These are phyloP conservation scores for Takifugu ocellatus DNA, from an alignment of 2,797 vertebrate genomes.

Conservation along the genomic window DNA sequence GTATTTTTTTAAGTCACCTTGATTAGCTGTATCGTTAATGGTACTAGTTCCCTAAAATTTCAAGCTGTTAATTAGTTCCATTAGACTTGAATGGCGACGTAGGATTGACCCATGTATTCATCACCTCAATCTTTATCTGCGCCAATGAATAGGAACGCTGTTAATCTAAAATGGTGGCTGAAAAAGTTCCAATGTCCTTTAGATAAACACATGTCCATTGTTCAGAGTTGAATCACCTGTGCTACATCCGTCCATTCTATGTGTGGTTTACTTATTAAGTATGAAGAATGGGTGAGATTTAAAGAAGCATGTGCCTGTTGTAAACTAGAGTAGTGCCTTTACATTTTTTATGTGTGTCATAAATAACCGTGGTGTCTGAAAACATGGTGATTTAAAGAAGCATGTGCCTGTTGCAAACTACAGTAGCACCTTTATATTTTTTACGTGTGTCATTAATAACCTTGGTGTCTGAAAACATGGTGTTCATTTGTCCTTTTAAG, in stretches of 20 bases:
- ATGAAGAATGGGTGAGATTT: conserved; percentile 35
- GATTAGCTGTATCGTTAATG: too few relatives aligned
- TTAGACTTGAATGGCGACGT: conserved; percentile 4
- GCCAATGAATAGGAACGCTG: neutral
- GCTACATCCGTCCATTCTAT: conserved; percentile 20
- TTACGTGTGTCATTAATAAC: conserved; percentile 52
- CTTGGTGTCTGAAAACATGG: conserved; percentile 4
- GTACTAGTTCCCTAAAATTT: too few relatives aligned
- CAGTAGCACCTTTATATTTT: conserved; percentile 45
- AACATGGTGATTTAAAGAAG: conserved; percentile 17
- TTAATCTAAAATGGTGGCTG: neutral
- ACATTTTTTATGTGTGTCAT: conserved; percentile 53
- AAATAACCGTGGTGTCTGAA: conserved; percentile 35
- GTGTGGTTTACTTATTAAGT: conserved; percentile 26
- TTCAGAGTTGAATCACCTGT: conserved; percentile 21
- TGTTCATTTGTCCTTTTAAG: conserved; percentile 3
- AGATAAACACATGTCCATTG: conserved; percentile 41
- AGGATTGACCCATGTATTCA: conserved; percentile 6
- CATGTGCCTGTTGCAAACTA: conserved; percentile 36
- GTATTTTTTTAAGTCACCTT: too few relatives aligned
- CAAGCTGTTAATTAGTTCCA: too few relatives aligned
- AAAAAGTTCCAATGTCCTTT: conserved; percentile 1
- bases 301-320: conserved; percentile 31
- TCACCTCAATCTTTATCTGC: neutral
- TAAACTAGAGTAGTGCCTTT: conserved; percentile 35